These are phyloP conservation scores for Austrofundulus limnaeus DNA, from an alignment of 2,113 vertebrate genomes.

Conservation along the genomic window DNA sequence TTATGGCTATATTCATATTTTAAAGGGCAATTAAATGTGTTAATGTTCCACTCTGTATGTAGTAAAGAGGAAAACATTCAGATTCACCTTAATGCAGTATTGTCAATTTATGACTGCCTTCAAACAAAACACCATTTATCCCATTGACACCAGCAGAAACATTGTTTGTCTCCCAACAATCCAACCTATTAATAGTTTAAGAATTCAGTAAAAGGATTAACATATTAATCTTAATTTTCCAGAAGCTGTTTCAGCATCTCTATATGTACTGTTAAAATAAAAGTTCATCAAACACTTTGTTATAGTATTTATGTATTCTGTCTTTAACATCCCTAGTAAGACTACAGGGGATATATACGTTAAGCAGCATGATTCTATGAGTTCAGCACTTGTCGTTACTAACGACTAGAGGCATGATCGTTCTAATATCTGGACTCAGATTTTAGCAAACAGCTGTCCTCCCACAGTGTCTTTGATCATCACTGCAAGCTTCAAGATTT, in stretches of 20 bases:
- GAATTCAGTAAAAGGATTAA: not conserved
- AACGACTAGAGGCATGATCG: not conserved
- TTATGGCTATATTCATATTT: conserved; percentile 49
- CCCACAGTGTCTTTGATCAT: conserved; percentile 14
- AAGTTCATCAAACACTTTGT: not conserved
- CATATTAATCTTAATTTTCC: not conserved
- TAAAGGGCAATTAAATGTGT: conserved; percentile 38
- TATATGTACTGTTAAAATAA: not conserved
- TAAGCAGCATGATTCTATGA: not conserved
- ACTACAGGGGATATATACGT: fast-evolving
- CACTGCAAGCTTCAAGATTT: not conserved
- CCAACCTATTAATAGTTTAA: not conserved
- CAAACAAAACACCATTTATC: not conserved
- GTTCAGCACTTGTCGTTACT: not conserved
- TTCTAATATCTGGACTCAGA: not conserved
- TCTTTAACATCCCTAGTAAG: not conserved
- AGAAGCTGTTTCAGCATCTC: not conserved
- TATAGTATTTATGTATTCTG: not conserved
- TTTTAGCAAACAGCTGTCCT: not conserved
- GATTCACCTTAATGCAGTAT: not conserved
- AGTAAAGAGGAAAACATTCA: not conserved
- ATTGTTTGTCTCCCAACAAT: not conserved
- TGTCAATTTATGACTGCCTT: too few species aligned
- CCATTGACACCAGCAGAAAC: conserved; percentile 1
- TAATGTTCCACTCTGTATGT: conserved; percentile 22